These are phyloP conservation scores for Rhagium mordax DNA, from an alignment of 2,888 invertebrate species.

Conservation along the genomic window DNA sequence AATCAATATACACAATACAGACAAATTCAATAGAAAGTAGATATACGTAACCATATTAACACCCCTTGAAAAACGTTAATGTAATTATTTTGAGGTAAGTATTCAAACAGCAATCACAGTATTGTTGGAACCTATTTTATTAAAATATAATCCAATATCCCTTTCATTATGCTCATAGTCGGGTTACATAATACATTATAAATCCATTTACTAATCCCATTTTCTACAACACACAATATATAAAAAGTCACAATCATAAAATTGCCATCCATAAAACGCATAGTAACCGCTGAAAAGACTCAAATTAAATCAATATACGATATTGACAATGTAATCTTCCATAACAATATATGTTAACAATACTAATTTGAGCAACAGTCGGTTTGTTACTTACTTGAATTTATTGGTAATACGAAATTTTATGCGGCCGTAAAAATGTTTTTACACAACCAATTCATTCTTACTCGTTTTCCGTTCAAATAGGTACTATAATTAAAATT, in stretches of 20 bases:
- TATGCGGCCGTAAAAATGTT: conserved; percentile 51
- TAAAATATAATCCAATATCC: conserved; percentile 7
- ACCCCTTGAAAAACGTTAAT: background rate
- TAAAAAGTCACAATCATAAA: conserved; percentile 1
- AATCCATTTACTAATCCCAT: conserved; percentile 13
- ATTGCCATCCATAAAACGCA: conserved; percentile 7
- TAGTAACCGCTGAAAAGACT: conserved; percentile 4
- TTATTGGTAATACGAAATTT: conserved; percentile 54
- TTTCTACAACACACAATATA: conserved; percentile 1
- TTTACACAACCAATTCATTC: conserved; percentile 49
- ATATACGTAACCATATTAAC: background rate
- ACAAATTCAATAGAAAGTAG: conserved; percentile 2
- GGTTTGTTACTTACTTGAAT: conserved; percentile 54
- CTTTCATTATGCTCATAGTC: conserved; percentile 15
- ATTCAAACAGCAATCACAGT: conserved; percentile 4
- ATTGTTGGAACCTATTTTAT: conserved; percentile 13
- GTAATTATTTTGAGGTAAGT: conserved; percentile 3
- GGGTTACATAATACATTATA: conserved; percentile 13
- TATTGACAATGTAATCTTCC: conserved; percentile 34
- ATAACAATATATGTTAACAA: conserved; percentile 29
- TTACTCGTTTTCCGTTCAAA: conserved; percentile 42
- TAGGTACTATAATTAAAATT: conserved; percentile 28
- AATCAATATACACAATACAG: background rate
- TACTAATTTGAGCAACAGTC: conserved; percentile 27
- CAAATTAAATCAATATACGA: conserved; percentile 23